Conservation (phyloP, 2,888 invertebrate species). For the Sinelater perroti region DNA sequence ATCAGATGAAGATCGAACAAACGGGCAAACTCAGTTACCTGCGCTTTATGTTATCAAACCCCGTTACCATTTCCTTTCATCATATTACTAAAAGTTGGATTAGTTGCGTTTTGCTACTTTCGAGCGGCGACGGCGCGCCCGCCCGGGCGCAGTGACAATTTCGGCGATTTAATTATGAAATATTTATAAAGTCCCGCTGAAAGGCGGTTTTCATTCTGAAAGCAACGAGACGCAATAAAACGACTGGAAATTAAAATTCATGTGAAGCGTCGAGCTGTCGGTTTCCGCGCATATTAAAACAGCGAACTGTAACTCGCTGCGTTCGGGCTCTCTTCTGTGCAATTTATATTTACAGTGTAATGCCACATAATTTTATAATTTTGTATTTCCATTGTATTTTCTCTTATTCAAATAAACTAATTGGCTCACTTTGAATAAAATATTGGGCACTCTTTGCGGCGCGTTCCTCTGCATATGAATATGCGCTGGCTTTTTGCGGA, state of each 20-base stretch:
- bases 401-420: slow-evolving; percentile 36
- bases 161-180: slow-evolving; percentile 46
- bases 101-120: slow-evolving; percentile 36
- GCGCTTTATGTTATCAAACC: slow-evolving; percentile 40
- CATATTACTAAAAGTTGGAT: slow-evolving; percentile 40
- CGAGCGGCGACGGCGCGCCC: slow-evolving; percentile 14
- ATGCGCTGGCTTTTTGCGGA: background rate
- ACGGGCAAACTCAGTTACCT: slow-evolving; percentile 39
- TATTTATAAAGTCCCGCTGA: slow-evolving; percentile 45
- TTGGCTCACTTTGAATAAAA: slow-evolving; percentile 27
- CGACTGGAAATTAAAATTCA: slow-evolving; percentile 54
- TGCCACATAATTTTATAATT: slow-evolving; percentile 38
- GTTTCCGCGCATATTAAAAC: slow-evolving; percentile 50
- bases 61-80: slow-evolving; percentile 40
- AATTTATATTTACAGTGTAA: slow-evolving; percentile 38
- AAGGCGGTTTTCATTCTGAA: slow-evolving; percentile 44
- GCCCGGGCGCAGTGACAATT: slow-evolving; percentile 45
- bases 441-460: slow-evolving; percentile 20
- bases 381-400: slow-evolving; percentile 38
- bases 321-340: slow-evolving; percentile 35
- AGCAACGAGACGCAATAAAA: slow-evolving; percentile 45
- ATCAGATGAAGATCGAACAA: slow-evolving; percentile 38
- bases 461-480: background rate
- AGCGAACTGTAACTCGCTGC: slow-evolving; percentile 36
- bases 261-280: slow-evolving; percentile 48